phyloP scores from a whole-genome alignment of 2,797 vertebrate species.

The Tragelaphus oryx region DNA sequence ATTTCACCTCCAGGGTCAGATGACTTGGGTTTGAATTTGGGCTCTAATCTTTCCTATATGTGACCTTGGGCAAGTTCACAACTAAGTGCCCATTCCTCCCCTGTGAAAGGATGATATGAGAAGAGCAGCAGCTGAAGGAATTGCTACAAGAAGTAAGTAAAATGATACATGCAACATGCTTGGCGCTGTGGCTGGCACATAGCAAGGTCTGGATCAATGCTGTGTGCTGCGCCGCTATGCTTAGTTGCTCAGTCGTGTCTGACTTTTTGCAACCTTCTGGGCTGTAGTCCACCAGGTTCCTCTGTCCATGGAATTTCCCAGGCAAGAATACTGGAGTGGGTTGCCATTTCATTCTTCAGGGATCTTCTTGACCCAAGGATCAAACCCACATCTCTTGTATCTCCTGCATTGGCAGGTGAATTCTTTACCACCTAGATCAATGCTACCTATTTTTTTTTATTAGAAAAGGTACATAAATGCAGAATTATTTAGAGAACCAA shows the following conservation, averaged over 20 bases:
- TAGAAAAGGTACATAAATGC: not conserved
- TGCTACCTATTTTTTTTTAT: not conserved
- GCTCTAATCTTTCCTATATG: not conserved
- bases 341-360: not conserved
- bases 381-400: not conserved
- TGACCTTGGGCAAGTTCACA: not conserved
- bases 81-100: not conserved
- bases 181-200: not conserved
- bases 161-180: not conserved
- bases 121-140: accelerated
- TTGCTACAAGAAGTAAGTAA: not conserved
- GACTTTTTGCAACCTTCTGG: not conserved
- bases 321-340: not conserved
- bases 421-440: not conserved
- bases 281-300: not conserved
- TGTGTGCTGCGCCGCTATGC: not conserved
- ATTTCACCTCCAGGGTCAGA: not conserved
- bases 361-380: not conserved
- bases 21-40: not conserved
- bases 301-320: not conserved
- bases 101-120: not conserved
- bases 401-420: not conserved
- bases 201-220: not conserved
- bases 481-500: not conserved
- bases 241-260: not conserved